A percentile compares a stretch with the other conserved stretches of the same genome.
These are phyloP conservation scores for Chloroceryle aenea DNA, from an alignment of 2,113 vertebrate genomes.

Conservation along the genomic window DNA sequence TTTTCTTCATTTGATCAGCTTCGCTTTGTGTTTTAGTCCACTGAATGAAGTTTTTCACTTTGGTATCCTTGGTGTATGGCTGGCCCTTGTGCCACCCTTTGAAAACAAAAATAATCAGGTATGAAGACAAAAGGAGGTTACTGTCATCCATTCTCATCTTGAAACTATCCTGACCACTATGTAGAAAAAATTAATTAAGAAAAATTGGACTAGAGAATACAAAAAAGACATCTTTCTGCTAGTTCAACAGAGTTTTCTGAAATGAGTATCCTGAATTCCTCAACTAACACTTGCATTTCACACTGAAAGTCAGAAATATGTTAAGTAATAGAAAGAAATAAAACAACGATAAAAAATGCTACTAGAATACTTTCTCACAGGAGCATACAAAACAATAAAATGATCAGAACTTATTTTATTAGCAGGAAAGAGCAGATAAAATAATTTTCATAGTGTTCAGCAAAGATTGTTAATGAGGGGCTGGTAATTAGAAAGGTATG, in stretches of 20 bases:
- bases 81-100: conserved; percentile 86
- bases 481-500: neutral
- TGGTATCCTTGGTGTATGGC: conserved; percentile 80
- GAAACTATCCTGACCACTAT: neutral
- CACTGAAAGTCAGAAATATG: neutral
- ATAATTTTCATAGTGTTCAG: neutral
- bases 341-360: neutral
- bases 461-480: neutral
- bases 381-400: neutral
- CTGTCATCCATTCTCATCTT: neutral
- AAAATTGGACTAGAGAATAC: neutral
- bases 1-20: conserved; percentile 76
- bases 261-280: neutral
- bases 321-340: neutral
- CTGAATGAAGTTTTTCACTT: conserved; percentile 86
- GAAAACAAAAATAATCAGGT: neutral
- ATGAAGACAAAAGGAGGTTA: conserved; percentile 17
- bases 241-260: neutral
- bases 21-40: conserved; percentile 86
- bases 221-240: neutral
- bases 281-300: neutral
- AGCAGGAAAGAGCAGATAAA: neutral
- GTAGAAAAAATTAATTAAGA: neutral
- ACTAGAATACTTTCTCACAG: neutral
- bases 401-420: neutral